Base-by-base conservation (phyloP, 2,113 vertebrate species). In the Platysternon megacephalum region DNA sequence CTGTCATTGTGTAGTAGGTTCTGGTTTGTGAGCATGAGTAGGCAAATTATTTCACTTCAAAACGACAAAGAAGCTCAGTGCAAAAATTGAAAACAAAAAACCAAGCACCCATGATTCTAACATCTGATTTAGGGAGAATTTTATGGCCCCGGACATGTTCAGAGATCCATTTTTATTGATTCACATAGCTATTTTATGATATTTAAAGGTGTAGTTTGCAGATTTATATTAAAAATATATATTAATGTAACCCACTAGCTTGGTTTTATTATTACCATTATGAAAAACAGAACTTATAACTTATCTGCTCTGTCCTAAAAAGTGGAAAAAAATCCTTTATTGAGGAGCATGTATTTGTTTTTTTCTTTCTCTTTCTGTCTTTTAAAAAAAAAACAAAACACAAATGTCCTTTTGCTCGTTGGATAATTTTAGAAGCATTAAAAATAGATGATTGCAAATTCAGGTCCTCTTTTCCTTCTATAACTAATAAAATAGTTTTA, bases 241-340 rank as follows among this genome's bases (percentile, higher is more conserved):
- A 7, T 53, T 39, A 88, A 58, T 91, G 35, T 32, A 58, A 39
- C 35, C 90, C 35, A 4, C 5, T 56, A 74, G 80, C 78, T 91
- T 35, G 0, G 4, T 68, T 95, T 88, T 9, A 42, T 82, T 78
- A 21, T 87, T 86, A 93, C 72, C 51, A 49, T 79, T 12, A 65
- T 52, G 26, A 93, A 79, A 72, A 84, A 35, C n/a, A 83, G 61
- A 65, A 53, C 74, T 80, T 19, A 79, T 21, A 56, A 53, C 82
- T 81, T 19, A 74, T 29, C 44, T 51, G 3, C 53, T 95, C 68
- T 87, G 17, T 76, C 79, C 79, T 89, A 84, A 87, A 85, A 56
- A 72, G 48, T 13, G 87, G 72, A 8, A 1, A 91, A 24, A 76
- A 26, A 44, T 2, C 28, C 84, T 86, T 16, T 85, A 35, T 85